Base-by-base conservation (phyloP, 1,140 invertebrate species). In the Hycleus cichorii region DNA sequence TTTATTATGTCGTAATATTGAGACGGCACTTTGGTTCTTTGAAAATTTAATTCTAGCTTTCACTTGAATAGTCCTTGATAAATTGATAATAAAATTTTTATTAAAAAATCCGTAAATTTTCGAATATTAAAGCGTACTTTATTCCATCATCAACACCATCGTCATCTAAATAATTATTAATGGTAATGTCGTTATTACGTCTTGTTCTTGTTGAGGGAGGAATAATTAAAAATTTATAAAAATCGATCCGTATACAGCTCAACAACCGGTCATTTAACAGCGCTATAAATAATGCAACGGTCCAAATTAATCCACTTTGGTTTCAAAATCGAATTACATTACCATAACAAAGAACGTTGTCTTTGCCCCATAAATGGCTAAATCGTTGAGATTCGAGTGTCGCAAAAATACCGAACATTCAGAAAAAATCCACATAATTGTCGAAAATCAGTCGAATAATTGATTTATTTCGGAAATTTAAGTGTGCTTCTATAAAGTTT, bases 41-140 rank as follows among this genome's bases (percentile, higher is more conserved):
- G 40, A 46, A 53, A 32, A 53, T 53, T 53, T 39, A 53, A 53
- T 53, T 53, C 42, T 27, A 10, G 40, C 26, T 53, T 53, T 53
- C 46, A 53, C 25, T 53, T 42, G 26, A 45, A 53, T 45, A 53
- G 42, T 53, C 46, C 45, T 45, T 53, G 51, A 53, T 53, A 38
- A 53, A 53, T 27, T 53, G 51, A 45, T 53, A 53, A 45, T 53
- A 53, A 53, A 53, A 45, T 53, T 53, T 51, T 53, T 53, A 53
- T 40, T 24, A 42, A 40, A n/a, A 53, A 53, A 53, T 18, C 49
- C 51, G 39, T 53, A 53, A 53, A 53, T 53, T 53, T 52, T 38
- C 42, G 26, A 53, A 53, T 53, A 53, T 53, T 53, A 53, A 40
- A 53, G 38, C 45, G 24, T 27, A 26, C 27, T 53, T 53, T 32